Base-by-base conservation (phyloP, 2,113 vertebrate species). In the Osmerus eperlanus region DNA sequence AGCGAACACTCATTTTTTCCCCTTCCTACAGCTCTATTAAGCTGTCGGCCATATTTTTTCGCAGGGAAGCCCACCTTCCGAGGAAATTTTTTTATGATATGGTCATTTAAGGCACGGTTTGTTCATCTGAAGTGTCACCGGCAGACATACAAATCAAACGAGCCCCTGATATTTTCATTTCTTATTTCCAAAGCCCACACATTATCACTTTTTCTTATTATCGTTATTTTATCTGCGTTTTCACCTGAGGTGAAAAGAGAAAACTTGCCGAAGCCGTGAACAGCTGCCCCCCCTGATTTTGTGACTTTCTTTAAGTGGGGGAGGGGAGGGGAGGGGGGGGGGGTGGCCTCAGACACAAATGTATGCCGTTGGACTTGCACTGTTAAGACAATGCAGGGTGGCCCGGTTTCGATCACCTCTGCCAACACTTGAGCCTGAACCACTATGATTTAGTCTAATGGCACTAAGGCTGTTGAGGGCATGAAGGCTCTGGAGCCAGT, bases 31-130 rank as follows among this genome's bases (percentile, higher is more conserved):
- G 77, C 77, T 56, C 78, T 80, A 86, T 87, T 81, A 86, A 83
- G 53, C 78, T 74, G 71, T 74, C 74, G 62, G 60, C 75, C 63
- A 66, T 61, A 41, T 83, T 61, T 75, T 21, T 51, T 18, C 36
- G 12, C 0, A 56, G 74, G 71, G 76, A 73, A 51, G 41, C 72
- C 76, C 70, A 83, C 78, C 72, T 74, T 80, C 78, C 69, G 71
- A 88, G 79, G 75, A 77, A 73, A 65, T 15, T 80, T 15, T 80
- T 82, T 87, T 84, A 87, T 87, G 78, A 76, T 84, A 84, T 79
- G 80, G 69, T 87, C 79, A 88, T 88, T 86, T 83, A 76, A 78
- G 81, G 81, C 75, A 85, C 72, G 84, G 64, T 86, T 82, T 65
- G 72, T 83, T 85, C 80, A 81, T 81, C 78, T 84, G 70, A 72